Conservation (phyloP, 2,888 invertebrate genomes). For the Ophonus ardosiacus region DNA sequence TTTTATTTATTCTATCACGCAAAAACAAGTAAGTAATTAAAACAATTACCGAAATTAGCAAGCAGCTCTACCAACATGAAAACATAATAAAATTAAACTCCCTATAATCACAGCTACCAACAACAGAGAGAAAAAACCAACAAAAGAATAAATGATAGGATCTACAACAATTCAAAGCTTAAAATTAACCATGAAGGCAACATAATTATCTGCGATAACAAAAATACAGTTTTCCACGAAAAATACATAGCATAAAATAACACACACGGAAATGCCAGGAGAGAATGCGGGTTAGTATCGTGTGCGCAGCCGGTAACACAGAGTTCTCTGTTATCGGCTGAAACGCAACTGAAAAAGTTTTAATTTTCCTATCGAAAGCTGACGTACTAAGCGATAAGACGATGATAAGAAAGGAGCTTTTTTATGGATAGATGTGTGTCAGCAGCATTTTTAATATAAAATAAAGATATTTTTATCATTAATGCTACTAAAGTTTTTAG, state of each 20-base stretch:
- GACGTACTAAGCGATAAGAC: too few species aligned
- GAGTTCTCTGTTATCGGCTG: constrained; percentile 34
- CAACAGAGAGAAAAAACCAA: not conserved
- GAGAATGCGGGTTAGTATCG: not conserved
- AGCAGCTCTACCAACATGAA: not conserved
- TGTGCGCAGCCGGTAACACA: constrained; percentile 7
- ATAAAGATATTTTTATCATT: too few species aligned
- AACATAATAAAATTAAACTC: constrained; percentile 41
- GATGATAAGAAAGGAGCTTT: too few species aligned
- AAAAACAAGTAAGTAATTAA: not conserved
- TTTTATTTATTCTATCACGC: too few species aligned
- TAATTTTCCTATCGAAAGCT: constrained; percentile 28
- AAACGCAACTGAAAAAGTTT: constrained; percentile 29
- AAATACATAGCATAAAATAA: constrained; percentile 27
- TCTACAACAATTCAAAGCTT: constrained; percentile 30
- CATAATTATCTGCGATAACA: constrained; percentile 43
- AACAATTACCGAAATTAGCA: not conserved
- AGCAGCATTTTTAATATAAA: too few species aligned
- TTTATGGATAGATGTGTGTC: too few species aligned
- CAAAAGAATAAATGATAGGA: constrained; percentile 22
- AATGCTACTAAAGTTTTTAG: too few species aligned
- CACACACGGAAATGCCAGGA: not conserved
- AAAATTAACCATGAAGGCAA: constrained; percentile 22
- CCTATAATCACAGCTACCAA: not conserved
- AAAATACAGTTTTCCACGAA: constrained; percentile 37